Evolutionary conservation across 2,888 invertebrate genomes (phyloP).

Genomic region (Gastracanthus pulcherrimus): DNA sequence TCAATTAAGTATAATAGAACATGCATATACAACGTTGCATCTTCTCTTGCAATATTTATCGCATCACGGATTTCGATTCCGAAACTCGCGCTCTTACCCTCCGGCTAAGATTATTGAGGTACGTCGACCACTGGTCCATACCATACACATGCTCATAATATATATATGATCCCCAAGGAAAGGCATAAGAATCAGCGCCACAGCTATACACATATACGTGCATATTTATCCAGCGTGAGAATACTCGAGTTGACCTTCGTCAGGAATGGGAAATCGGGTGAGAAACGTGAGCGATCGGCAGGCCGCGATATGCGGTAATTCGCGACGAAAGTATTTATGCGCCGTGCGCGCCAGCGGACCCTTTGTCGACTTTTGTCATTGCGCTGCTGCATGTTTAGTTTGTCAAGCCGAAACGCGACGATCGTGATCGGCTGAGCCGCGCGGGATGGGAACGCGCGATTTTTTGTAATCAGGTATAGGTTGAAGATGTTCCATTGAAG

Average conservation of each 20-base stretch:
- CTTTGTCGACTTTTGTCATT: background rate
- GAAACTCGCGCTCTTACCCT: background rate
- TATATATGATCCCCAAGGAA: background rate
- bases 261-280: background rate
- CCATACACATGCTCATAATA: background rate
- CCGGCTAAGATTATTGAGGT: background rate
- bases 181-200: background rate
- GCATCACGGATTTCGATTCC: slow-evolving; percentile 16
- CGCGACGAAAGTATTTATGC: slow-evolving; percentile 32
- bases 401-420: background rate
- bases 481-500: no score
- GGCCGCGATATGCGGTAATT: background rate
- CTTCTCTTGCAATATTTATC: background rate
- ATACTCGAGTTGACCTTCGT: slow-evolving; percentile 17
- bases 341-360: background rate
- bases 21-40: background rate
- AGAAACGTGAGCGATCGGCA: slow-evolving; percentile 7
- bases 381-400: no score
- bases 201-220: background rate
- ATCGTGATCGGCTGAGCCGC: slow-evolving; percentile 19
- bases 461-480: background rate
- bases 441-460: background rate
- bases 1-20: background rate
- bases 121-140: background rate
- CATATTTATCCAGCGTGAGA: slow-evolving; percentile 21